These are phyloP conservation scores for Panthera tigris DNA, from an alignment of 2,113 vertebrate genomes.

Conservation along the genomic window DNA sequence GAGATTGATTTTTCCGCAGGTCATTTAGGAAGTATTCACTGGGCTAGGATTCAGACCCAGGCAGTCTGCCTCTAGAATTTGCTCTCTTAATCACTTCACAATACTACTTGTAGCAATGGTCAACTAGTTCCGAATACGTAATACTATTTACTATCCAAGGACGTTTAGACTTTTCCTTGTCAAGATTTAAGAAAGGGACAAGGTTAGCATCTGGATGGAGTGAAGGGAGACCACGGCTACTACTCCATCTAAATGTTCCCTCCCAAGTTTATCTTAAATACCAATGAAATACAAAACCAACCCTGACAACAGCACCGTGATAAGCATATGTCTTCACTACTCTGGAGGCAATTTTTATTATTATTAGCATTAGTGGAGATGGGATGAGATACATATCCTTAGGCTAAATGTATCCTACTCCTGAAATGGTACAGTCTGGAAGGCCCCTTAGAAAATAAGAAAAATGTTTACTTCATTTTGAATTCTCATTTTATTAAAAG, in stretches of 20 bases:
- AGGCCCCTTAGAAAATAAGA: not conserved
- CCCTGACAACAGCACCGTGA: not conserved
- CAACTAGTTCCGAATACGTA: not conserved
- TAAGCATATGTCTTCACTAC: not conserved
- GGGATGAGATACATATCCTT: not conserved
- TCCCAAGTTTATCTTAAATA: not conserved
- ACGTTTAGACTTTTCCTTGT: not conserved
- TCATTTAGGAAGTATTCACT: not conserved
- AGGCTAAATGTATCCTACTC: not conserved
- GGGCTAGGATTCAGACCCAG: not conserved
- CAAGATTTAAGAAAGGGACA: constrained; percentile 18
- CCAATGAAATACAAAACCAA: not conserved
- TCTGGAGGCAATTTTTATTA: not conserved
- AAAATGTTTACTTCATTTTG: not conserved
- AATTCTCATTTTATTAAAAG: not conserved
- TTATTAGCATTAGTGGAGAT: not conserved
- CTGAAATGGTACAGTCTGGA: not conserved
- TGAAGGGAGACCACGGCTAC: not conserved
- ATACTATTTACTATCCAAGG: not conserved
- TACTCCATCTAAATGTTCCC: not conserved
- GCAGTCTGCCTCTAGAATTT: not conserved
- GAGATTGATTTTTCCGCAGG: not conserved
- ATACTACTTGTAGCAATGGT: not conserved
- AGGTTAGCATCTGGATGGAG: not conserved
- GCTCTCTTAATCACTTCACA: not conserved